Evolutionary conservation across 1,140 invertebrate species (phyloP).

Genomic region (Brachionus rotundiformis): DNA sequence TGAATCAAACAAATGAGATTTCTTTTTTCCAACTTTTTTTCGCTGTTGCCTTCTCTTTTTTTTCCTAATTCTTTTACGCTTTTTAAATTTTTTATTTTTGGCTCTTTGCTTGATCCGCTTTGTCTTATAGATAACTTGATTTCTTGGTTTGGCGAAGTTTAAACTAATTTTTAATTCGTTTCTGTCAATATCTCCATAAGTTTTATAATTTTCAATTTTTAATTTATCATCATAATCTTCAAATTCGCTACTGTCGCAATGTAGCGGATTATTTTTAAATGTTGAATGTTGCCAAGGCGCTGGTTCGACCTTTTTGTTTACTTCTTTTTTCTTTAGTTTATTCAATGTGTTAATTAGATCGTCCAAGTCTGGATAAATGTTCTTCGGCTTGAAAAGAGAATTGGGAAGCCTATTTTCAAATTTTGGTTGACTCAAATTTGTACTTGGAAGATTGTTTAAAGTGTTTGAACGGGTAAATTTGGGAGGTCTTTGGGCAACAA

Average conservation of each 20-base stretch:
- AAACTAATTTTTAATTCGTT: neutral
- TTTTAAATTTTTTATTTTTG: neutral
- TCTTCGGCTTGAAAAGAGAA: slow-evolving; percentile 21
- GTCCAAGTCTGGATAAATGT: slow-evolving; percentile 27
- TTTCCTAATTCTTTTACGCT: neutral
- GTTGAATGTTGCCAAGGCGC: slow-evolving; percentile 36
- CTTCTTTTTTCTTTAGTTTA: slow-evolving; percentile 31
- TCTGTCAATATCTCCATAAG: neutral
- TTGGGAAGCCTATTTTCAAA: neutral
- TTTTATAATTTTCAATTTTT: slow-evolving; percentile 31
- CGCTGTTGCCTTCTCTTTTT: neutral
- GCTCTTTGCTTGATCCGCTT: neutral
- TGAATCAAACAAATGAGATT: neutral
- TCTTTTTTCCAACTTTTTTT: neutral
- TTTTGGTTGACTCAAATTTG: neutral
- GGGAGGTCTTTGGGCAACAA: slow-evolving; percentile 10
- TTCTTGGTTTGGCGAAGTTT: neutral
- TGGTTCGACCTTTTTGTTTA: neutral
- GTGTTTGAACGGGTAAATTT: neutral
- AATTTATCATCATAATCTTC: slow-evolving; percentile 25
- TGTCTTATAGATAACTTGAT: neutral
- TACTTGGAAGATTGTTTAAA: neutral
- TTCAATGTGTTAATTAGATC: slow-evolving; percentile 6
- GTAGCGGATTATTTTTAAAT: slow-evolving; percentile 14
- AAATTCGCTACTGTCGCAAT: neutral